Evolutionary conservation across 92 coral and sea anemone species (phyloP).

Genomic region (Epizoanthus illoricatus): DNA sequence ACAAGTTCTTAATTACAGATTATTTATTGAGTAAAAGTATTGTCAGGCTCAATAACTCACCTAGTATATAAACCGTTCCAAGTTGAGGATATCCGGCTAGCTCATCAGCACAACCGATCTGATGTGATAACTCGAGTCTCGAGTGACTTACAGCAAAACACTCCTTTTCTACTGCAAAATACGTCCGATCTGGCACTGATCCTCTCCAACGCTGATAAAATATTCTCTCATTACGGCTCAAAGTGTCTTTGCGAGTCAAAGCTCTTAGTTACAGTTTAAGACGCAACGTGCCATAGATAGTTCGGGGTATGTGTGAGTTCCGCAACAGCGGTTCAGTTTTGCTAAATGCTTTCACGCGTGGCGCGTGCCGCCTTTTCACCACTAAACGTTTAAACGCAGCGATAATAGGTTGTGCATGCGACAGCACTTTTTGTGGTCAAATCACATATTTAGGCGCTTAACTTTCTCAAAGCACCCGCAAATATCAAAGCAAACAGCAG

Average conservation of each 20-base stretch:
- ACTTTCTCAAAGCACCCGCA: conserved; percentile 46
- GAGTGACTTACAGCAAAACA: neutral
- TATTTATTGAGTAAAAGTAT: conserved; percentile 19
- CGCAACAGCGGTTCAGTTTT: neutral
- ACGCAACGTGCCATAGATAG: conserved; percentile 7
- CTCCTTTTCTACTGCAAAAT: neutral
- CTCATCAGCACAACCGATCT: neutral
- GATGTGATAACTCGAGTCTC: conserved; percentile 2
- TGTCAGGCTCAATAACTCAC: conserved; percentile 30
- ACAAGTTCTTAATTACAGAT: conserved; percentile 19
- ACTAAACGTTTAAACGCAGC: conserved; percentile 32
- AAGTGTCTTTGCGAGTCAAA: neutral
- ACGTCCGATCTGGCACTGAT: neutral
- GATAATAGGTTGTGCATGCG: conserved; percentile 39
- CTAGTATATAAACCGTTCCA: conserved; percentile 23
- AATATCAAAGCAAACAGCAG: conserved; percentile 32
- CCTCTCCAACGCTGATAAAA: no score
- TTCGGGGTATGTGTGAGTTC: conserved; percentile 16
- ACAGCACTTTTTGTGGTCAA: conserved; percentile 27
- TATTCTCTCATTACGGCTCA: no score
- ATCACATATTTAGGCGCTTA: conserved; percentile 31
- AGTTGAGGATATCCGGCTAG: conserved; percentile 38
- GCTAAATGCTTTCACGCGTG: conserved; percentile 30
- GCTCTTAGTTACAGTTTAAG: neutral
- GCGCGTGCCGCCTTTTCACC: conserved; percentile 40